Evolutionary conservation across 92 coral and sea anemone species (phyloP).

Genomic region (Zoanthus gigantus): DNA sequence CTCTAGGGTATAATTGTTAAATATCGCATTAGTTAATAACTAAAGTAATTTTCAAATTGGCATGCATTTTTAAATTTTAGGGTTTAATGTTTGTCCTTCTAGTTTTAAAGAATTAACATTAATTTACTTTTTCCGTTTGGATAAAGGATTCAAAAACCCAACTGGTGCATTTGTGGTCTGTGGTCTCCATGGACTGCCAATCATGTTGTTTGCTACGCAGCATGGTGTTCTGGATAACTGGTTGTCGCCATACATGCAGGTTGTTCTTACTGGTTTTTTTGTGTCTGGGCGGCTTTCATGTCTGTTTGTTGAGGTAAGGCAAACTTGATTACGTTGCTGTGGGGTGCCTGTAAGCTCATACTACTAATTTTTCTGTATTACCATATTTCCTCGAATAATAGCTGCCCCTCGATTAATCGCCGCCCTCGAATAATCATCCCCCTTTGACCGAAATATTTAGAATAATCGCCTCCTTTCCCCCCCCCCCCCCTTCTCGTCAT

Average conservation of each 20-base stretch:
- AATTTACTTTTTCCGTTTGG: neutral
- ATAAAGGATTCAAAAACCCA: conserved; percentile 83
- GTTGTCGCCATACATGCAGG: conserved; percentile 63
- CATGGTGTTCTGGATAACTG: conserved; percentile 40
- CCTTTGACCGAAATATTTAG: no score
- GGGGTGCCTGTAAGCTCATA: neutral
- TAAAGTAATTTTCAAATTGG: no score
- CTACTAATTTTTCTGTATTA: neutral
- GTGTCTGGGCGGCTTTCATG: conserved; percentile 77
- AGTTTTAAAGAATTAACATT: no score
- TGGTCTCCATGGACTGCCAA: conserved; percentile 88
- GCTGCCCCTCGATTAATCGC: no score
- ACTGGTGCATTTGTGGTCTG: conserved; percentile 77
- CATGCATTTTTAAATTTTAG: no score
- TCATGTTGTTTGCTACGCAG: conserved; percentile 79
- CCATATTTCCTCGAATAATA: no score
- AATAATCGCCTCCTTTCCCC: no score
- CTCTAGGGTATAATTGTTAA: no score
- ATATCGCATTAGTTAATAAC: no score
- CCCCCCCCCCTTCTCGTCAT: no score
- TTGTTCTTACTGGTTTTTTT: conserved; percentile 61
- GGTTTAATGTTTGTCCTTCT: no score
- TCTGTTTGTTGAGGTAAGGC: conserved; percentile 81
- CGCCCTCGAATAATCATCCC: no score
- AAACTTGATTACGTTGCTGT: neutral